Evolutionary conservation across 2,797 vertebrate species (phyloP).

Genomic region (Epinephelus coioides): DNA sequence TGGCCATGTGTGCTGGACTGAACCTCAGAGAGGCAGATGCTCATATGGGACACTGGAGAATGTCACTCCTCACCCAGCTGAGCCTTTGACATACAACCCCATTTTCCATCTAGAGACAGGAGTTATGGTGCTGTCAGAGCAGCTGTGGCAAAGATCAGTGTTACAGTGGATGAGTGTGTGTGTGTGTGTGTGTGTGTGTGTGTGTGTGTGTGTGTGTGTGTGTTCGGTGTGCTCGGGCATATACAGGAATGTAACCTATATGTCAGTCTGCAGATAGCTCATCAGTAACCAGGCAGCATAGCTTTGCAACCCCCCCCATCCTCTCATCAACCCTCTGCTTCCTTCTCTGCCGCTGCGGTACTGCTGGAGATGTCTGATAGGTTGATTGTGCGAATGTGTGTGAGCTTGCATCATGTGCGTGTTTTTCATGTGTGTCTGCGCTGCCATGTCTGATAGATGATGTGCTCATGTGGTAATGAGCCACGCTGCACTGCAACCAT

Average conservation of each 20-base stretch:
- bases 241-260: constrained; percentile 62
- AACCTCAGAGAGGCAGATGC: constrained; percentile 33
- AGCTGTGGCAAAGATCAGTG: constrained; percentile 66
- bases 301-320: constrained; percentile 47
- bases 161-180: constrained; percentile 22
- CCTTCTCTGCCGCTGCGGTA: constrained; percentile 38
- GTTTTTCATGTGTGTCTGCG: constrained; percentile 41
- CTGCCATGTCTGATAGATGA: constrained; percentile 71
- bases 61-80: constrained; percentile 63
- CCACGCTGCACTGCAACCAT: constrained; percentile 49
- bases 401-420: constrained; percentile 41
- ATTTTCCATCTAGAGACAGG: constrained; percentile 61
- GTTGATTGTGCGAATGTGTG: constrained; percentile 42
- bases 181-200: constrained; percentile 36
- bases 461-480: constrained; percentile 68
- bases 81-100: constrained; percentile 69
- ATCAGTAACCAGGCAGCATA: constrained; percentile 77
- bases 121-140: constrained; percentile 66
- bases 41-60: constrained; percentile 48
- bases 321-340: constrained; percentile 40
- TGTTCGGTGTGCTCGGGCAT: constrained; percentile 5
- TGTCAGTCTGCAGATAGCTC: constrained; percentile 74
- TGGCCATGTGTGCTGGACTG: constrained; percentile 20
- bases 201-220: constrained; percentile 32
- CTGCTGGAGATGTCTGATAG: constrained; percentile 54